phyloP scores from a whole-genome alignment of 2,888 invertebrate species.

The Leucophora obtusa region DNA sequence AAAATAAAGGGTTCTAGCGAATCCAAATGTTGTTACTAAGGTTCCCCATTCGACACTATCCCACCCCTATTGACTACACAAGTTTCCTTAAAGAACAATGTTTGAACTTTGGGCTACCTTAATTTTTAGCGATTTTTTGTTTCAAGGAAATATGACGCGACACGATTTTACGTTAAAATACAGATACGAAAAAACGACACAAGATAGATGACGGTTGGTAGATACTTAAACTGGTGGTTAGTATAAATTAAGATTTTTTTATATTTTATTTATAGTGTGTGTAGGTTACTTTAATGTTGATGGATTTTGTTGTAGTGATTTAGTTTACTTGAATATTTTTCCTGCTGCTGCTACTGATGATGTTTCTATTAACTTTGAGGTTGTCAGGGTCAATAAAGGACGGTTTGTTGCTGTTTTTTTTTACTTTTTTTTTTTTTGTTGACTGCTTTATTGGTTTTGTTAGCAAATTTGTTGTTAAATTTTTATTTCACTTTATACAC shows the following conservation, averaged over 20 bases:
- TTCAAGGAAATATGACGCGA: background rate
- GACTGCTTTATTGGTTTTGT: slow-evolving; percentile 30
- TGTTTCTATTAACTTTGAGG: slow-evolving; percentile 17
- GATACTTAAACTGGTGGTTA: background rate
- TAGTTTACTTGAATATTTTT: slow-evolving; percentile 18
- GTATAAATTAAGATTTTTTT: background rate
- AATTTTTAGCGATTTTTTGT: background rate
- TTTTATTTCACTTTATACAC: background rate
- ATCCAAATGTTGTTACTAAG: no score
- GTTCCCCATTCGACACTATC: no score
- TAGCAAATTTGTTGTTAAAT: slow-evolving; percentile 1
- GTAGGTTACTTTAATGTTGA: background rate
- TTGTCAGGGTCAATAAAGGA: background rate
- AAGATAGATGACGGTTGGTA: background rate
- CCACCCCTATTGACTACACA: no score
- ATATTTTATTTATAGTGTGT: background rate
- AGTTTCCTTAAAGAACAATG: background rate
- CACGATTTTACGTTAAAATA: background rate
- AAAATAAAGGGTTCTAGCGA: no score
- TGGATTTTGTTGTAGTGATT: slow-evolving; percentile 14
- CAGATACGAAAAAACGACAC: background rate
- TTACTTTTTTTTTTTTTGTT: slow-evolving; percentile 16
- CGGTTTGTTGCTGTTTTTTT: slow-evolving; percentile 1
- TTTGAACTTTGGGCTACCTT: background rate
- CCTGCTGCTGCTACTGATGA: background rate